phyloP scores from a whole-genome alignment of 2,113 vertebrate species.

The Prinia subflava region DNA sequence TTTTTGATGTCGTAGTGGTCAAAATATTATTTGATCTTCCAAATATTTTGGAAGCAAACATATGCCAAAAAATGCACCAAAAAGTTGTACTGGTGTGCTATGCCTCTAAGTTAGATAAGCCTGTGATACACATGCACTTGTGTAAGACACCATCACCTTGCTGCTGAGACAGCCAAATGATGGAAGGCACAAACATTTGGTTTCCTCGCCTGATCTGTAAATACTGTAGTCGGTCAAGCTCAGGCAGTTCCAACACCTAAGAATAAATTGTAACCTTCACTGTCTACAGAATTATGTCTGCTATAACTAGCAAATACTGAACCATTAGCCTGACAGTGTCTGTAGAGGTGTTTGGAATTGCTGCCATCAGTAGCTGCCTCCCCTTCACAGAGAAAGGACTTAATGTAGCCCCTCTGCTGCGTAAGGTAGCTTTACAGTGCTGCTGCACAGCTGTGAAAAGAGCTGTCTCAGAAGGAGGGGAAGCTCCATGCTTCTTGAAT shows the following conservation, averaged over 20 bases:
- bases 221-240: background rate
- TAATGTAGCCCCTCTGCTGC: background rate
- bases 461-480: background rate
- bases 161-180: background rate
- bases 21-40: background rate
- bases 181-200: background rate
- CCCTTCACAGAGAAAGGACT: background rate
- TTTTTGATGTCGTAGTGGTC: fast-evolving
- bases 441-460: background rate
- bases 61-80: background rate
- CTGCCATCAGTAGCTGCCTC: background rate
- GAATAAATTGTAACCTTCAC: background rate
- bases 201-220: background rate
- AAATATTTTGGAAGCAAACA: background rate
- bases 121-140: background rate
- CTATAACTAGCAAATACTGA: background rate
- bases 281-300: background rate
- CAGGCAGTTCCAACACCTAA: background rate
- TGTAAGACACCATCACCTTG: background rate
- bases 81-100: background rate
- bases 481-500: background rate
- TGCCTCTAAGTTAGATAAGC: background rate
- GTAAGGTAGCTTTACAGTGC: background rate
- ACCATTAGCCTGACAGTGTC: background rate
- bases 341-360: background rate